Base-by-base conservation (phyloP, 1,140 invertebrate species). In the Berghia stephanieae region DNA sequence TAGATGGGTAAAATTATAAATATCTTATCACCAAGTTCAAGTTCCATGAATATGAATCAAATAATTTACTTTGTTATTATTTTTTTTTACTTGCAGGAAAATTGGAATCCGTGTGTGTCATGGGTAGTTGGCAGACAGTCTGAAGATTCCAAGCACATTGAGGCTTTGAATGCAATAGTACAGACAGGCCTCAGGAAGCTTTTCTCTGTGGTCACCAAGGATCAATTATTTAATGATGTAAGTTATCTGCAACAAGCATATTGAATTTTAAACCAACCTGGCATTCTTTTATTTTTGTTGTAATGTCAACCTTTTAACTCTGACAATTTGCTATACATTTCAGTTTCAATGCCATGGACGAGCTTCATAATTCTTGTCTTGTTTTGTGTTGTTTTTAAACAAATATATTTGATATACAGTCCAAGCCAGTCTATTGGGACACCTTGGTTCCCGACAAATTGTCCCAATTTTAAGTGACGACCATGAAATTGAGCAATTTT, bases 31-130 rank as follows among this genome's bases (percentile, higher is more conserved):
- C 57, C 57, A 18, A 63, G 8, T 18, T 18, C 27, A 63, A 63
- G 8, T 16, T 18, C 27, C 27, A 27, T 49, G 46, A 34, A 34
- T 67, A 21, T 67, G 63, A 34, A 38, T 8, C 36, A 43, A 31
- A 5, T 18, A 16, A 34, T 76, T 46, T 27, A 34, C 66, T 69
- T 69, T 40, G 21, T 24, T 69, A 44, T 44, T 72, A 42, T 74
- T 76, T 73, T 66, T 73, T 78, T 78, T 75, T 40, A 75, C 77
- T 81, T 57, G n/a, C 70, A 89, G 88, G 84, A 87, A 49, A 84
- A 80, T 63, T 89, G 88, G 88, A 87, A 85, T 75, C 79, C 84
- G 21, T 86, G 83, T 75, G 81, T 88, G 24, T 77, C 83, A 46
- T 84, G 88, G 78, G 67, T 88, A 24, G 84, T 86, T 57, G 86